Base-by-base conservation (phyloP, 2,797 vertebrate species). In the Pangasius mekongensis region DNA sequence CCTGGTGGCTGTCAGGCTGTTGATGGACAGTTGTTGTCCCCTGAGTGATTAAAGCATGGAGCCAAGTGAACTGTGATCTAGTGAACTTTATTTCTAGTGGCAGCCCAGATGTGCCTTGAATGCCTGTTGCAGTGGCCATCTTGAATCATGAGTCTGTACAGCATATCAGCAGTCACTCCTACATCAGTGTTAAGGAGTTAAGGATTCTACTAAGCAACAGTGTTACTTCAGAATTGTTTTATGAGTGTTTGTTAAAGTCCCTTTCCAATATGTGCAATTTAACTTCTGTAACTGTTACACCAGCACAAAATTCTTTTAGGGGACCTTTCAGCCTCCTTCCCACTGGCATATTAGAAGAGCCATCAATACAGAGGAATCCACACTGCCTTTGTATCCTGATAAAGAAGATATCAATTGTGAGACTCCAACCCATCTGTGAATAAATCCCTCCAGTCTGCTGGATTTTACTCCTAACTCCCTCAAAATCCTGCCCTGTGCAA, bases 31-130 rank as follows among this genome's bases (percentile, higher is more conserved):
- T 84, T 83, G 88, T 91, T 92, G 91, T 91, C 94, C 93, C 89
- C 93, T 95, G 95, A 96, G 93, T 96, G 95, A 96, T 96, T 96
- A 94, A 94, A 95, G 91, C 93, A 92, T 89, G 92, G 92, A 92
- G 93, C 91, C 47, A 93, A 92, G 92, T 94, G 95, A 95, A 95
- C 95, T 94, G 95, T 94, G 95, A 95, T 96, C 95, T 91, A 93
- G 94, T 95, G 94, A 96, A 96, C 96, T 95, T 96, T 95, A 95
- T 96, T 95, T 95, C 95, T 91, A 90, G 90, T 96, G 93, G 94
- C 94, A 95, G 94, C 92, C 89, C 91, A 93, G 93, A 96, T 95
- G 94, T 95, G 95, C 89, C 20, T 80, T 86, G 95, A 92, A 95
- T 96, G 91, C 89, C 92, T 54, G 52, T 52, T 83, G 84, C 43